Percentiles rank a stretch among this genome's conserved stretches.
Conservation (phyloP, 2,888 invertebrate genomes). For the Tenthredo notha region DNA sequence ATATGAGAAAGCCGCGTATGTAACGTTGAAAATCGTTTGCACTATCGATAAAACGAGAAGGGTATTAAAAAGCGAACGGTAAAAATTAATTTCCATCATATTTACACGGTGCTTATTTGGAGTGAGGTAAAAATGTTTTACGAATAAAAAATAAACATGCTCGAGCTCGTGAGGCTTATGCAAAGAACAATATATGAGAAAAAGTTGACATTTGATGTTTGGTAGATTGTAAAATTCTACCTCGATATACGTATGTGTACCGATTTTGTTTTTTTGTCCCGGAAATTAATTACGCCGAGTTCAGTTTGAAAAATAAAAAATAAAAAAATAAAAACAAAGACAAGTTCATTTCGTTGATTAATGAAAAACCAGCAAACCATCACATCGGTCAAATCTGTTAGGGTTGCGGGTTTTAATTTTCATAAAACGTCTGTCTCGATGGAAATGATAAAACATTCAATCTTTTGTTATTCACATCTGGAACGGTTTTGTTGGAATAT, state of each 20-base stretch:
- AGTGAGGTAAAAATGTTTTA: background rate
- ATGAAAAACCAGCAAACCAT: background rate
- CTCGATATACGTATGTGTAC: background rate
- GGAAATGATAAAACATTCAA: background rate
- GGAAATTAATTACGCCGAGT: background rate
- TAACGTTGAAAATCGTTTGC: background rate
- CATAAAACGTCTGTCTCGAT: background rate
- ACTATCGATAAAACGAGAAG: background rate
- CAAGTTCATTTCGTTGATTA: background rate
- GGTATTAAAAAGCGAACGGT: background rate
- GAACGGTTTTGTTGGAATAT: background rate
- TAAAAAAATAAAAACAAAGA: no score
- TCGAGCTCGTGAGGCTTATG: background rate
- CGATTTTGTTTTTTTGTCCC: background rate
- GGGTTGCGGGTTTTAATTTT: background rate
- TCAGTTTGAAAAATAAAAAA: background rate
- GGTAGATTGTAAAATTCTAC: background rate
- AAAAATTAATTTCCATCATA: background rate
- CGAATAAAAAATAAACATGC: background rate
- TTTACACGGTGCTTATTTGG: background rate
- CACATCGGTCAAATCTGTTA: background rate
- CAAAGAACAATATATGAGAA: background rate
- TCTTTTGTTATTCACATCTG: background rate
- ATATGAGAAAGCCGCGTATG: background rate
- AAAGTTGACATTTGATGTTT: constrained; percentile 7